Evolutionary conservation across 1,140 invertebrate species (phyloP).

Genomic region (Drosophila rufa): DNA sequence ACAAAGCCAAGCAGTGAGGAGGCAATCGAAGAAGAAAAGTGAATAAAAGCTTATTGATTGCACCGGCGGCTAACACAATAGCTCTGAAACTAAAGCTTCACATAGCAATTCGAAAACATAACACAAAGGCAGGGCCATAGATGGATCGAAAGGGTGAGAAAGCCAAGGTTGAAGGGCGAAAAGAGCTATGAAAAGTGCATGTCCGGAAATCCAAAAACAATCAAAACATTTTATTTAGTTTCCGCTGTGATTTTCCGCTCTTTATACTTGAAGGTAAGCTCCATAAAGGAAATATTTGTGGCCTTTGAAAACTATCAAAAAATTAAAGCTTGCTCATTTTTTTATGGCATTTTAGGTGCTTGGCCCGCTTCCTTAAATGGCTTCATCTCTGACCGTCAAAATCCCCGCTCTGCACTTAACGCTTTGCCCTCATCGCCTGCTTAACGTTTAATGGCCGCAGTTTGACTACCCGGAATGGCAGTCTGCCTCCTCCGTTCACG

Average conservation of each 20-base stretch:
- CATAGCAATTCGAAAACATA: constrained; percentile 9
- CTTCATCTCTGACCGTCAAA: constrained; percentile 20
- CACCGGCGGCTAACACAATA: constrained; percentile 18
- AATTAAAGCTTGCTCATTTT: background rate
- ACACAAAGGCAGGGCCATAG: constrained; percentile 8
- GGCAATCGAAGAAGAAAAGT: background rate
- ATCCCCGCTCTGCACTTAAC: constrained; percentile 38
- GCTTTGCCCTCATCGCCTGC: constrained; percentile 24
- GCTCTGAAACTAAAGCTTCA: constrained; percentile 13
- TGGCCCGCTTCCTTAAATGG: constrained; percentile 16
- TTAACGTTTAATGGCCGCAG: constrained; percentile 53
- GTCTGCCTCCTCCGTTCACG: constrained; percentile 15
- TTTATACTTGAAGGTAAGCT: background rate
- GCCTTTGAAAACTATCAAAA: background rate
- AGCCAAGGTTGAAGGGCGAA: constrained; percentile 13
- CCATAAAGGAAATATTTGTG: background rate
- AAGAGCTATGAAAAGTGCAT: constrained; percentile 5
- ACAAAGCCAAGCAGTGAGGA: background rate
- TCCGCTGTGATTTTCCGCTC: background rate
- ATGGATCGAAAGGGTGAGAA: constrained; percentile 11
- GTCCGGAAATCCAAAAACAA: constrained; percentile 6
- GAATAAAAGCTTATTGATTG: constrained; percentile 16
- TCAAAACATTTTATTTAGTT: constrained; percentile 12
- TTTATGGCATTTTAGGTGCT: constrained; percentile 5
- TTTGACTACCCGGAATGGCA: constrained; percentile 42